Conservation (phyloP, 2,113 vertebrate species). For the Neogobius melanostomus region DNA sequence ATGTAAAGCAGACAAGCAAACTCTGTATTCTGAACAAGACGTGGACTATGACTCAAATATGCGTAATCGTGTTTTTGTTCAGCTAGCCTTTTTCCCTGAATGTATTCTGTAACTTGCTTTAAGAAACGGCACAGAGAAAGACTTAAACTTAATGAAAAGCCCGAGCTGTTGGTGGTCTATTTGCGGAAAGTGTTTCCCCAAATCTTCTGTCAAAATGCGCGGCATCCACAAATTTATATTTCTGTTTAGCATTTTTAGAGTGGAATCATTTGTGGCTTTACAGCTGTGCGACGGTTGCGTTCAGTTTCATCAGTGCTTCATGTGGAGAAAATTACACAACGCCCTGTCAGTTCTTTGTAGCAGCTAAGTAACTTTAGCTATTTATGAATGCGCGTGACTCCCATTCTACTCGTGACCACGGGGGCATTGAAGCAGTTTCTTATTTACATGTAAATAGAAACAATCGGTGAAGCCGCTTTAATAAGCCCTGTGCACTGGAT, state of each 20-base stretch:
- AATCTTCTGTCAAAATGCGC: neutral
- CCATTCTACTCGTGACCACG: constrained; percentile 8
- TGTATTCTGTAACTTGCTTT: neutral
- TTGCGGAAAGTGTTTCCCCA: constrained; percentile 2
- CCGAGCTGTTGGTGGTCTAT: neutral
- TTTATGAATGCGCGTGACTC: constrained; percentile 19
- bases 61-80: neutral
- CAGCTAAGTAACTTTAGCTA: constrained; percentile 18
- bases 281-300: constrained; percentile 28
- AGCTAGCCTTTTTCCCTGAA: neutral
- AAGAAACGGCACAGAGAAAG: neutral
- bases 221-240: neutral
- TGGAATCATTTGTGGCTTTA: constrained; percentile 16
- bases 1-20: too few relatives aligned
- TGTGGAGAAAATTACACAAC: constrained; percentile 17
- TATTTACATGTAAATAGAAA: constrained; percentile 45
- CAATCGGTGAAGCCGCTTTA: neutral
- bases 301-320: constrained; percentile 54
- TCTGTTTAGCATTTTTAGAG: neutral
- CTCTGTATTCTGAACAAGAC: too few relatives aligned
- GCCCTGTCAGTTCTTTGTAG: constrained; percentile 10
- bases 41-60: too few relatives aligned
- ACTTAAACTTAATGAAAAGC: neutral
- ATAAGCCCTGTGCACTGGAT: neutral
- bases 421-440: constrained; percentile 1